Base-by-base conservation (phyloP, 2,113 vertebrate species). In the Pao palembangensis region DNA sequence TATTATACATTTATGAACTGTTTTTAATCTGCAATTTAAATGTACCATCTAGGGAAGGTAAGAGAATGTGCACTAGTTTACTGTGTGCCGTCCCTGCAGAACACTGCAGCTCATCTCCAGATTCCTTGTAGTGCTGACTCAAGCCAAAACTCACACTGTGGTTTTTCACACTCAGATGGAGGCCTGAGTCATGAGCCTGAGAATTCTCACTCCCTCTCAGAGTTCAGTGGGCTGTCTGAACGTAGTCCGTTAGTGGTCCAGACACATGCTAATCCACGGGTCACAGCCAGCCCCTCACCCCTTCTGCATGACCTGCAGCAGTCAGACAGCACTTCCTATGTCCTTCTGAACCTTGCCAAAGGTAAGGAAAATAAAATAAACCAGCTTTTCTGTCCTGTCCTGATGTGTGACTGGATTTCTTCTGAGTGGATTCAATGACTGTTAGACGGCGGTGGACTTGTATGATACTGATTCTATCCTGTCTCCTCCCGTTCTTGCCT, bases 331-430 rank as follows among this genome's bases (percentile, higher is more conserved):
- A 93, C 94, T 55, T 98, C 96, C 34, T 98, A 96, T 73, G 94
- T 98, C 84, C 93, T 98, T 42, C 94, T 98, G 67, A 98, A 98
- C 81, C 87, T 98, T 14, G 96, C 96, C n/a, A 94, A 96, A 93
- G 92, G 96, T 96, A 68, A 53, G 47, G 15, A 12, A 12, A 12
- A 38, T 38, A 38, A 38, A 38, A 38, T 0, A 47, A 62, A 58
- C 51, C 62, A 42, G 16, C n/a, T 52, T 55, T 66, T 16, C 31
- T 44, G 42, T 67, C 50, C 31, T 34, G 5, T 10, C 6, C 31
- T 28, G 3, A 3, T 28, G 3, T 6, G 6, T 28, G 25, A 28
- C 25, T 28, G 25, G 25, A 6, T 28, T 28, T 28, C 25, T 3
- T 28, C 25, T 28, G 25, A 28, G 6, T 6, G 25, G 6, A 28